Base-by-base conservation (phyloP, 2,113 vertebrate genomes). In the Clarias magur region DNA sequence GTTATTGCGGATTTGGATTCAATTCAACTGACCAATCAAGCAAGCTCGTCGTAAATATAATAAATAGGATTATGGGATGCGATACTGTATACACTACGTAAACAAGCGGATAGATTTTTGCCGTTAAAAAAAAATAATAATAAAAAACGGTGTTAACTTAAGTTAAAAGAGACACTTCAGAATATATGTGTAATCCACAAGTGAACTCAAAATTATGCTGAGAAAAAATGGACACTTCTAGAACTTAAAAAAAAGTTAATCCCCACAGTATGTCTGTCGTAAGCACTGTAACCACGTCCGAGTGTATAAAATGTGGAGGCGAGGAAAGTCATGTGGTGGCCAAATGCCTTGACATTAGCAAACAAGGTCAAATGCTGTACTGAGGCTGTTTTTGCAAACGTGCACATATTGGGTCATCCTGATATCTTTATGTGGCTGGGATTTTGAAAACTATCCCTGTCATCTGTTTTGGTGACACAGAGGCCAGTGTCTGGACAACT, bases 401-500 rank as follows among this genome's bases (percentile, higher is more conserved):
- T n/a, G 17, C 27, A 3, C 72, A 76, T 67, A 60, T 83, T 83
- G 16, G 12, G 19, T 59, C 80, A 87, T 82, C 42, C 42, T 65
- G 57, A 65, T 19, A 42, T 82, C 54, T 63, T 75, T 56, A 63
- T 63, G 21, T n/a, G 80, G 23, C 27, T 62, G 16, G 57, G 87
- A 56, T 87, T 53, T 23, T 48, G 34, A 53, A 85, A 86, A 86
- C 27, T 67, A 86, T 42, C 38, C n/a, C n/a, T 70, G 80, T 53
- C 57, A 54, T 75, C 68, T 38, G 19, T 83, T 82, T 75, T 54
- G 17, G 38, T 56, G 68, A 65, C 42, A 53, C n/a, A 30, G 67
- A 19, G 70, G 67, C 10, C 57, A 82, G 25, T 27, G 57, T 63
- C 59, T 82, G 42, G 70, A 59, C 65, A 57, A 83, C 80, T 56